Percentiles rank a stretch among this genome's conserved stretches.
Evolutionary conservation across 2,888 invertebrate species (phyloP).

Genomic region (Drosophila kanekoi): DNA sequence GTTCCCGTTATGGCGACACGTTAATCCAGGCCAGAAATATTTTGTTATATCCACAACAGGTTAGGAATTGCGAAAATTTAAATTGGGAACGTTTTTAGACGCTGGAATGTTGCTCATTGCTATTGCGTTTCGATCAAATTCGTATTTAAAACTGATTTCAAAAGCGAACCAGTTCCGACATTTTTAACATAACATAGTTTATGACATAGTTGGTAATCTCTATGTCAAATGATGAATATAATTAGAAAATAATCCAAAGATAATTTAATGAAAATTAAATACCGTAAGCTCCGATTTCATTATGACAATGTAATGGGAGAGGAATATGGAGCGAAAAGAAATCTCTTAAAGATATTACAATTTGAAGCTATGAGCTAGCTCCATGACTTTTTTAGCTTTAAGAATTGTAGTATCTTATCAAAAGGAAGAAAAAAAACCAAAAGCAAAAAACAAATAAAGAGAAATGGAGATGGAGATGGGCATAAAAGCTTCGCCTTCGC

Average conservation of each 20-base stretch:
- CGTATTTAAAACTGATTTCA: no score
- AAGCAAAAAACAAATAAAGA: constrained; percentile 4
- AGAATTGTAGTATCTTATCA: constrained; percentile 7
- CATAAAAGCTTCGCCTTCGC: constrained; percentile 14
- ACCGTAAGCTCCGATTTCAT: background rate
- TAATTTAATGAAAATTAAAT: no score
- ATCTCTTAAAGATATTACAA: background rate
- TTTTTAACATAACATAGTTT: background rate
- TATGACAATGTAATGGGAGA: background rate
- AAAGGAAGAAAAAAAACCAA: background rate
- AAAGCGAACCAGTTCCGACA: background rate
- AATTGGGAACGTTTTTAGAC: background rate
- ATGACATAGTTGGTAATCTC: no score
- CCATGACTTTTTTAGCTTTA: constrained; percentile 1
- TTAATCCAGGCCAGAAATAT: constrained; percentile 5
- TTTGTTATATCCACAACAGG: background rate
- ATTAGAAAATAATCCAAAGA: background rate
- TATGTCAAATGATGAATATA: no score
- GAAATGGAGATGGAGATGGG: constrained; percentile 21
- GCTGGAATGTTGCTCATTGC: background rate
- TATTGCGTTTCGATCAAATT: background rate
- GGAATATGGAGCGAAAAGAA: background rate
- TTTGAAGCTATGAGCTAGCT: background rate
- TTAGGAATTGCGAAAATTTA: background rate
- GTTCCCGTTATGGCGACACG: constrained; percentile 27